phyloP scores from a whole-genome alignment of 1,140 invertebrate species.

The Cotesia vestalis region DNA sequence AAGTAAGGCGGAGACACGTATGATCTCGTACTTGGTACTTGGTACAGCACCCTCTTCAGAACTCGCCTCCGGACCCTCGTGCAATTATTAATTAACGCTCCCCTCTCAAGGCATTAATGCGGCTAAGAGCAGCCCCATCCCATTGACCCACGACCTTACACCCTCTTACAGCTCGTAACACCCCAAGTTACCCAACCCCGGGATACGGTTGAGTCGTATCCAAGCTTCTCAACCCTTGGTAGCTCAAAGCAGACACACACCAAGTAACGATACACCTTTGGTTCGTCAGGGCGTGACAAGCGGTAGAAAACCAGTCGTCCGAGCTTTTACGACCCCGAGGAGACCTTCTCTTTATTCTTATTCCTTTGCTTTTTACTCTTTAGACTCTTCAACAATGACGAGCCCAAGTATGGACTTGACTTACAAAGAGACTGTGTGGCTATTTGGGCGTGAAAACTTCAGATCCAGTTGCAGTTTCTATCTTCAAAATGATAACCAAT shows the following conservation, averaged over 20 bases:
- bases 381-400: neutral
- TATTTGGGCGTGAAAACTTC: constrained; percentile 30
- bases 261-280: constrained; percentile 62
- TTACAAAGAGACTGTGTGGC: constrained; percentile 46
- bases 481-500: no score
- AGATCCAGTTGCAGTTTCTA: neutral
- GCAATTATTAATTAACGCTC: constrained; percentile 66
- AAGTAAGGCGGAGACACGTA: constrained; percentile 38
- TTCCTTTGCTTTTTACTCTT: neutral
- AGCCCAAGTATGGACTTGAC: constrained; percentile 47
- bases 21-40: constrained; percentile 40
- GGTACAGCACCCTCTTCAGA: constrained; percentile 38
- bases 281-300: constrained; percentile 16
- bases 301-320: constrained; percentile 12
- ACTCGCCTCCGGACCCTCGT: constrained; percentile 51
- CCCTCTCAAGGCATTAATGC: constrained; percentile 61
- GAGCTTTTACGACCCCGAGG: constrained; percentile 19
- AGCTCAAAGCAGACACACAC: constrained; percentile 51
- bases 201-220: constrained; percentile 31
- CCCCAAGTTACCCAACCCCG: constrained; percentile 46
- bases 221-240: constrained; percentile 46
- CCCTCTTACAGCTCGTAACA: constrained; percentile 40
- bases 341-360: constrained; percentile 6
- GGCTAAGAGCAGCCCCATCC: constrained; percentile 59
- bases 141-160: constrained; percentile 47